These are phyloP conservation scores for Bombus pascuorum DNA, from an alignment of 1,140 invertebrate genomes.

Conservation along the genomic window DNA sequence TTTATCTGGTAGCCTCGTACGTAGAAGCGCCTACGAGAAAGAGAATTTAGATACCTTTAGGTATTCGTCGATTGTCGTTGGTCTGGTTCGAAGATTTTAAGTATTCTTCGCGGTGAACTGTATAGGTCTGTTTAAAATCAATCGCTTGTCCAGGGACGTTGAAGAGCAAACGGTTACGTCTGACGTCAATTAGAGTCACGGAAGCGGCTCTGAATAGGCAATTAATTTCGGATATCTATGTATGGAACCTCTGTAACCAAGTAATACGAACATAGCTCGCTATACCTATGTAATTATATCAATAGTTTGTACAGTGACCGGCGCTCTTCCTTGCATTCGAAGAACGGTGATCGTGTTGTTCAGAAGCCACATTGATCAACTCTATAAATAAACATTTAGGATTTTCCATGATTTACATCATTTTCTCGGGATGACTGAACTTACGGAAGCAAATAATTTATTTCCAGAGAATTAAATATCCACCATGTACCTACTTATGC, in stretches of 20 bases:
- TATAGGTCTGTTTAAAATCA: background rate
- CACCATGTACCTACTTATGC: too few species aligned
- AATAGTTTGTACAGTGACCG: background rate
- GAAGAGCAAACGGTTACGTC: background rate
- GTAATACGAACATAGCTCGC: background rate
- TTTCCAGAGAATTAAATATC: too few species aligned
- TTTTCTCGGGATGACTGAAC: background rate
- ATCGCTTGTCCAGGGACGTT: background rate
- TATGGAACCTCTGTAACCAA: background rate
- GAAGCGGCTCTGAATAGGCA: background rate
- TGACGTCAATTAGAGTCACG: background rate
- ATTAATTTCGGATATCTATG: background rate
- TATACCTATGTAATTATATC: background rate
- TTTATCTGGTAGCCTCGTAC: too few species aligned
- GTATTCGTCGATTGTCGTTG: too few species aligned
- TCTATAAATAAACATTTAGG: background rate
- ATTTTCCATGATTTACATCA: background rate
- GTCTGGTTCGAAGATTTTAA: background rate
- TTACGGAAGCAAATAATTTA: background rate
- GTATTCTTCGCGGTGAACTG: accelerated
- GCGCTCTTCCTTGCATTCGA: background rate
- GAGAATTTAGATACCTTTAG: too few species aligned
- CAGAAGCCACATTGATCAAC: background rate
- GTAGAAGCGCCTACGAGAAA: too few species aligned
- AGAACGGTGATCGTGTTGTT: background rate